phyloP scores from a whole-genome alignment of 2,113 vertebrate species.

The Mirounga angustirostris region DNA sequence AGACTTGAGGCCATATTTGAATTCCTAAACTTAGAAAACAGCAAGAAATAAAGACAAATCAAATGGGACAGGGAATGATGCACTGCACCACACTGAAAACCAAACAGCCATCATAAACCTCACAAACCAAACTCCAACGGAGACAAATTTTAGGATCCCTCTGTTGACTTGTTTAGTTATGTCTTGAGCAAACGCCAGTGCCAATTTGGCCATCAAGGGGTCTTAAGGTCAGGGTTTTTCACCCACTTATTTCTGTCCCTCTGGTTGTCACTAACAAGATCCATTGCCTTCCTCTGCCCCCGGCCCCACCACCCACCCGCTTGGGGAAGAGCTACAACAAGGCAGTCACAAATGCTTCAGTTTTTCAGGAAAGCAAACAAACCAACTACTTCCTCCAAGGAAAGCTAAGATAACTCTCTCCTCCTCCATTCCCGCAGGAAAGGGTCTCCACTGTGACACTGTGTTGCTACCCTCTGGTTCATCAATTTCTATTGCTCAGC shows the following conservation, averaged over 20 bases:
- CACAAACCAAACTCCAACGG: background rate
- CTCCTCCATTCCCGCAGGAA: background rate
- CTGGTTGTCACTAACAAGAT: slow-evolving; percentile 57
- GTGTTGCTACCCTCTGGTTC: background rate
- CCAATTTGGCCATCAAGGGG: slow-evolving; percentile 64
- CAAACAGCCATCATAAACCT: background rate
- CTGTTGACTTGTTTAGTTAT: slow-evolving; percentile 38
- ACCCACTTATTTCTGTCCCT: slow-evolving; percentile 49
- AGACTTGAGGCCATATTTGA: background rate
- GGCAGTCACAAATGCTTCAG: background rate
- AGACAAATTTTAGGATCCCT: slow-evolving; percentile 62
- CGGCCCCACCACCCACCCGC: background rate
- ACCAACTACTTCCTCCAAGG: slow-evolving; percentile 3
- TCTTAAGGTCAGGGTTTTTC: slow-evolving; percentile 45
- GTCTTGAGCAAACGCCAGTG: slow-evolving; percentile 45
- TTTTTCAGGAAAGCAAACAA: slow-evolving; percentile 68
- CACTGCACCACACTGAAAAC: slow-evolving; percentile 44
- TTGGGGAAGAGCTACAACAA: slow-evolving; percentile 13
- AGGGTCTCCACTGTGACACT: slow-evolving; percentile 25
- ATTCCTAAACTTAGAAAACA: slow-evolving; percentile 64
- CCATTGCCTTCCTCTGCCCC: background rate
- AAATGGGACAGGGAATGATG: slow-evolving; percentile 50
- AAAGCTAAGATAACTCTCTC: background rate
- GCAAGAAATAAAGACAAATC: background rate
- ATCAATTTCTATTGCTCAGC: background rate